A percentile compares a stretch with the other conserved stretches of the same genome.
Evolutionary conservation across 2,888 invertebrate genomes (phyloP).

Genomic region (Rapana venosa): DNA sequence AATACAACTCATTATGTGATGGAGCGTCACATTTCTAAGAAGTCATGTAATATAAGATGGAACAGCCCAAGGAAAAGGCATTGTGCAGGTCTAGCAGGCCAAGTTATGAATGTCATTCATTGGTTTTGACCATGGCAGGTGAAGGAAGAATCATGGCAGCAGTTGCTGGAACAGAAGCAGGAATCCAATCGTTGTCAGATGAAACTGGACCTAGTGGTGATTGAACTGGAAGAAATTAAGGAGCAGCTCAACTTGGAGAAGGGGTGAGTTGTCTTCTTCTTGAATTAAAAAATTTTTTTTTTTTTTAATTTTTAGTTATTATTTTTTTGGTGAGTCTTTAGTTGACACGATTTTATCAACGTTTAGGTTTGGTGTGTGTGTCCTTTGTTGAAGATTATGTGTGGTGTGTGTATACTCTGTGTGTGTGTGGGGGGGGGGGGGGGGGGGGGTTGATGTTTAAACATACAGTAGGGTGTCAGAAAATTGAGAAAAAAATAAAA

Average conservation of each 20-base stretch:
- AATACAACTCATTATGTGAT: no score
- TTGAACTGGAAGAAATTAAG: slow-evolving; percentile 65
- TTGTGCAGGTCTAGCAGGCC: not conserved
- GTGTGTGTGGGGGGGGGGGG: not conserved
- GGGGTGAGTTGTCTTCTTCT: slow-evolving; percentile 54
- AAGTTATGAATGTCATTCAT: not conserved
- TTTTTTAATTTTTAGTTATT: no score
- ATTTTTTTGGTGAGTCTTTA: slow-evolving; percentile 47
- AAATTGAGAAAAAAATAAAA: no score
- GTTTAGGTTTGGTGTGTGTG: not conserved
- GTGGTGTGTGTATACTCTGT: not conserved
- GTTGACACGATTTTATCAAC: not conserved
- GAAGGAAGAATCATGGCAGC: slow-evolving; percentile 57
- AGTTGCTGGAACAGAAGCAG: slow-evolving; percentile 57
- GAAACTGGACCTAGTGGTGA: slow-evolving; percentile 57
- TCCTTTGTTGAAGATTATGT: not conserved
- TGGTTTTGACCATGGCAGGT: not conserved
- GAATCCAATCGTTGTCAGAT: slow-evolving; percentile 58
- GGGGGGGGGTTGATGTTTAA: no score
- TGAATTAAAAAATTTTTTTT: no score
- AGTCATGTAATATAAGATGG: no score
- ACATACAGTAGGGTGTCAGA: no score
- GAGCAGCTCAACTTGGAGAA: slow-evolving; percentile 60
- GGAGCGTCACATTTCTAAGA: no score
- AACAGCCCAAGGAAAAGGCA: not conserved